phyloP scores from a whole-genome alignment of 2,888 invertebrate species.

The Oscheius myriophilus region DNA sequence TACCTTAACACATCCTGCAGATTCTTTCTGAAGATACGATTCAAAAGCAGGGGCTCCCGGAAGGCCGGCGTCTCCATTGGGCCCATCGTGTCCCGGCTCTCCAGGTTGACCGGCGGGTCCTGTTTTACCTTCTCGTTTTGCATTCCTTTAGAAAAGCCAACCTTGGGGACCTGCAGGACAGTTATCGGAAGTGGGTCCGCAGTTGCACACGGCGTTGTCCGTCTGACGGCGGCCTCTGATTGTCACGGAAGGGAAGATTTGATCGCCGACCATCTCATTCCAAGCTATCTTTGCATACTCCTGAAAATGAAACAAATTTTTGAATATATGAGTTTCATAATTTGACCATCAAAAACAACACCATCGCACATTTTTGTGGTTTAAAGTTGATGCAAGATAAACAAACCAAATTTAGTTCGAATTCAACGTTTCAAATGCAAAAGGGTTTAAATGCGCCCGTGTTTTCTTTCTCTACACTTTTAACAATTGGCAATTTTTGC shows the following conservation, averaged over 20 bases:
- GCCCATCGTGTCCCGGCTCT: slow-evolving; percentile 13
- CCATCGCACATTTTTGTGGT: too few species aligned
- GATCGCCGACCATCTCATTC: slow-evolving; percentile 7
- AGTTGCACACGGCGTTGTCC: slow-evolving; percentile 18
- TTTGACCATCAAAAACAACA: too few species aligned
- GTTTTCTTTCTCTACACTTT: too few species aligned
- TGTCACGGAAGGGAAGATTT: neutral
- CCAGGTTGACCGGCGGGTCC: slow-evolving; percentile 12
- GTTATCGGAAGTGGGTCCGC: slow-evolving; percentile 7
- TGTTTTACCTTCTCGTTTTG: neutral
- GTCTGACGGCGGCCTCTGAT: slow-evolving; percentile 11
- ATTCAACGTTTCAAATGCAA: too few species aligned
- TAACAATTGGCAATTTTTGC: too few species aligned
- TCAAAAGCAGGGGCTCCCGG: neutral
- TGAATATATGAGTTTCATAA: too few species aligned
- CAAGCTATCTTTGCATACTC: slow-evolving; percentile 17
- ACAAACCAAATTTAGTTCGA: too few species aligned
- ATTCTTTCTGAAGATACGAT: too few species aligned
- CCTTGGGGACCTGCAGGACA: slow-evolving; percentile 23
- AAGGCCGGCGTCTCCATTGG: neutral
- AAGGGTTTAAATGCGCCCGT: too few species aligned
- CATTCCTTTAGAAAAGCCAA: neutral
- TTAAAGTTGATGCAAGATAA: too few species aligned
- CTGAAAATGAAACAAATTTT: neutral
- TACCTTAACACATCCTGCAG: neutral